Conservation (phyloP, 2,888 invertebrate species). For the Eupithecia centaureata region DNA sequence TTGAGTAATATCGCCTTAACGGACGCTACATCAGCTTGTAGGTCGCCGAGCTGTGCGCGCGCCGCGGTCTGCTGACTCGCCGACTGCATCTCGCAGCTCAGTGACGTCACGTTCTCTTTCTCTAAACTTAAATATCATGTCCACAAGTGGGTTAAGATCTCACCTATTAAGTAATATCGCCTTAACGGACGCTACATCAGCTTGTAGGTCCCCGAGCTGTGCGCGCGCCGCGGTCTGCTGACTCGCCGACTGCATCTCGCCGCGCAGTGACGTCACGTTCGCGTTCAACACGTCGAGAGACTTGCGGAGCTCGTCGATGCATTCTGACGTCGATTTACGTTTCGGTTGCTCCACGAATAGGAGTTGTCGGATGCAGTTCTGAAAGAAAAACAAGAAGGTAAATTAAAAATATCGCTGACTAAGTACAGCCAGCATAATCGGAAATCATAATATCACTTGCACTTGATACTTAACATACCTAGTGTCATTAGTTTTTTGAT, state of each 20-base stretch:
- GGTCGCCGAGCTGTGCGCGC: too few species aligned
- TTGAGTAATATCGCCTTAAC: too few species aligned
- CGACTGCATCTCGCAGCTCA: too few species aligned
- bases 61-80: too few species aligned
- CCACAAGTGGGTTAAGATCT: too few species aligned
- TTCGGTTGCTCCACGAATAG: slow-evolving; percentile 87
- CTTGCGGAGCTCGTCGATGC: slow-evolving; percentile 87
- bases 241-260: slow-evolving; percentile 84
- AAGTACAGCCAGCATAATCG: too few species aligned
- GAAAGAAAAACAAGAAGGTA: slow-evolving; percentile 28
- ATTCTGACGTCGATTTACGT: slow-evolving; percentile 86
- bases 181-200: slow-evolving; percentile 89
- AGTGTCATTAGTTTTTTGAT: too few species aligned
- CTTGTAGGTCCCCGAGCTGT: slow-evolving; percentile 87
- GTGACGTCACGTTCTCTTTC: too few species aligned
- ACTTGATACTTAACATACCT: too few species aligned
- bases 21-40: too few species aligned
- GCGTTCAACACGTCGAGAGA: slow-evolving; percentile 87
- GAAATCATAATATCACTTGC: too few species aligned
- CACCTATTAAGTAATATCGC: slow-evolving; percentile 89
- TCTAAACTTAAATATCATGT: too few species aligned
- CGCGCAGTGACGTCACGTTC: slow-evolving; percentile 86
- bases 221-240: slow-evolving; percentile 80
- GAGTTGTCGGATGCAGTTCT: slow-evolving; percentile 72
- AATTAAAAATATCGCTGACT: not conserved